Conservation (phyloP, 2,113 vertebrate genomes). For the Sarotherodon lohbergeri region DNA sequence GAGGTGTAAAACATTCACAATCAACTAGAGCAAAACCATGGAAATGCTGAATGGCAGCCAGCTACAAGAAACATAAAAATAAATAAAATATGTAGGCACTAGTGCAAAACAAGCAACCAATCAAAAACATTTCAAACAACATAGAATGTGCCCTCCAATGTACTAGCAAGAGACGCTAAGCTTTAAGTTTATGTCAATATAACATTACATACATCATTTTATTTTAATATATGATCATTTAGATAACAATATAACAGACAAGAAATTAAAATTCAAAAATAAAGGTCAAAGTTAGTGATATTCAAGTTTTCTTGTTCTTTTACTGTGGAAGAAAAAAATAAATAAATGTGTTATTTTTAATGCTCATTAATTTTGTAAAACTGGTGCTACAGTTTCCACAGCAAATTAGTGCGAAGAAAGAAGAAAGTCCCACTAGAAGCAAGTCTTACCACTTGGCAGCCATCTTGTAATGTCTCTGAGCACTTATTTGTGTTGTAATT, state of each 20-base stretch:
- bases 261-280: not conserved
- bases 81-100: not conserved
- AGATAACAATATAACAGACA: not conserved
- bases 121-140: not conserved
- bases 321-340: not conserved
- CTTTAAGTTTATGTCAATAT: not conserved
- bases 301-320: not conserved
- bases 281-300: not conserved
- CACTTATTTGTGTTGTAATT: not conserved
- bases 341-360: not conserved
- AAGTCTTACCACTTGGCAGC: not conserved
- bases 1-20: not conserved
- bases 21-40: not conserved
- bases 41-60: not conserved
- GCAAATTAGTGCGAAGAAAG: not conserved
- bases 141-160: not conserved
- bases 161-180: not conserved
- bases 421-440: not conserved
- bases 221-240: not conserved
- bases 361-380: not conserved
- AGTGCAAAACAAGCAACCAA: not conserved
- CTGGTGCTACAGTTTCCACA: not conserved
- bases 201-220: not conserved
- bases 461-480: not conserved
- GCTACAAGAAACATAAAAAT: fast-evolving